Evolutionary conservation across 2,888 invertebrate genomes (phyloP).

Genomic region (Temnothorax unifasciatus): DNA sequence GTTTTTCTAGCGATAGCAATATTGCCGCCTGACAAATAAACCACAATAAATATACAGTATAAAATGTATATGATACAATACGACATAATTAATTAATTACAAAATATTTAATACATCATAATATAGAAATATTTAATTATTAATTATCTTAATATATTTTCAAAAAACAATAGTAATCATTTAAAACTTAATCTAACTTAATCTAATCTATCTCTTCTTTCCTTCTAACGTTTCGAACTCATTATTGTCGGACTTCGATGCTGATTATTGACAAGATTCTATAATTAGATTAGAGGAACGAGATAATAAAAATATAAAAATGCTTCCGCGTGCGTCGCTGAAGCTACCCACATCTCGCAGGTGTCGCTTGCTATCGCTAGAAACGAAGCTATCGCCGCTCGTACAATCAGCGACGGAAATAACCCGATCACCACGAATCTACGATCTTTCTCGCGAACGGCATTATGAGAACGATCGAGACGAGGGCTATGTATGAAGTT

Average conservation of each 20-base stretch:
- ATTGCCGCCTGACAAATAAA: not conserved
- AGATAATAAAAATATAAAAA: constrained; percentile 17
- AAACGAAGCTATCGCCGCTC: not conserved
- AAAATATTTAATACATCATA: constrained; percentile 12
- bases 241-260: constrained; percentile 13
- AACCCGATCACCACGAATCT: constrained; percentile 33
- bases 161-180: not conserved
- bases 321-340: no score
- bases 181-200: constrained; percentile 32
- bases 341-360: not conserved
- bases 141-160: not conserved
- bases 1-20: constrained; percentile 9
- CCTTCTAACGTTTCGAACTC: not conserved
- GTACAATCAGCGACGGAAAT: constrained; percentile 28
- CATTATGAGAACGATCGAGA: constrained; percentile 36
- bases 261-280: not conserved
- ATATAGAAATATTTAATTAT: not conserved
- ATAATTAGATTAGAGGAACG: not conserved
- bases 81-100: constrained; percentile 3
- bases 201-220: not conserved
- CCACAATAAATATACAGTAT: not conserved
- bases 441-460: constrained; percentile 24
- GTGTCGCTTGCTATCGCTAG: constrained; percentile 31
- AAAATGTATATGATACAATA: constrained; percentile 10
- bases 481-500: constrained; percentile 18